Base-by-base conservation (phyloP, 2,797 vertebrate genomes). In the Danionella dracula region DNA sequence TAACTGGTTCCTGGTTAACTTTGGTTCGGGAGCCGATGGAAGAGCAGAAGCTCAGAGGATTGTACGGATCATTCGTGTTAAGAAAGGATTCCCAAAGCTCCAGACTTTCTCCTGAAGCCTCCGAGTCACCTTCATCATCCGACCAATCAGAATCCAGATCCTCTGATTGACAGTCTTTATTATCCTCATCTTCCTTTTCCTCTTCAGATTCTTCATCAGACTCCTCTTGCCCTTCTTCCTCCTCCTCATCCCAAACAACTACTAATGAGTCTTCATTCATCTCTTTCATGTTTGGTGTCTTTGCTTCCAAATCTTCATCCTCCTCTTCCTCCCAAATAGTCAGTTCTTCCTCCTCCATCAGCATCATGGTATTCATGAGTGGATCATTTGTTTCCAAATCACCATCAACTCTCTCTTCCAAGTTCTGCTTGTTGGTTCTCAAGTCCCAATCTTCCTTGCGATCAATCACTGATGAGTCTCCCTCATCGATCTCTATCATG, bases 81-180 rank as follows among this genome's bases (percentile, higher is more conserved):
- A 75, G 5, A 16, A 77, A 77, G 7, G 41, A 72, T 15, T 72
- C 42, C 75, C 75, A 77, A 29, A 75, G 38, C 23, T 63, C 46
- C 6, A 19, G 37, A 23, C 45, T 72, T 37, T 75, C 69, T 8
- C 41, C 32, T 6, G 71, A 65, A 13, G 45, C 31, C 38, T 71
- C 71, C 0, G 59, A 57, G 17, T 46, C 57, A 7, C 34, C 51
- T 32, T 63, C 63, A 8, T 68, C 74, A 3, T 73, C 71, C 42
- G 71, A 73, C 71, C 68, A 71, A 6, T 49, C 73, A 41, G 65
- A 61, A 32, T 71, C 68, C 1, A 44, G 48, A 2, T 70, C 70
- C 9, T 48, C 38, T 2, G 20, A 1, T 7, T 69, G 48, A 31
- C 44, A 15, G 1, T 4, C 21, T 2, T 27, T 6, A 27, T 23